Evolutionary conservation across 1,140 invertebrate genomes (phyloP).

Genomic region (Drosophila santomea): DNA sequence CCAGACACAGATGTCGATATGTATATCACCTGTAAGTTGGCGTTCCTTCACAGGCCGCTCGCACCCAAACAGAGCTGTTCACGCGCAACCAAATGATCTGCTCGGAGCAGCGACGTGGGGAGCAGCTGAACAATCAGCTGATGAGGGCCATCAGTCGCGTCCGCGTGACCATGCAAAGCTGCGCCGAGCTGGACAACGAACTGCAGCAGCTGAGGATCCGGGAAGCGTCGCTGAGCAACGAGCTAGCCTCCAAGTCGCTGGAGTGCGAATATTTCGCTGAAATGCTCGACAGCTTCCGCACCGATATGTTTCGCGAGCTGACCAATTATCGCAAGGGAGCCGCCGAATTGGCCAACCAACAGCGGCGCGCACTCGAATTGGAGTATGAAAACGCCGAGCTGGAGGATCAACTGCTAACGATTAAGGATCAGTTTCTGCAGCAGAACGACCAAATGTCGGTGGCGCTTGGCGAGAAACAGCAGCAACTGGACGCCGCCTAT

Average conservation of each 20-base stretch:
- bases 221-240: neutral
- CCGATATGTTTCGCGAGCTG: slow-evolving; percentile 4
- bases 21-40: neutral
- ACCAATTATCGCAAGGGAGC: neutral
- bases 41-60: neutral
- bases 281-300: neutral
- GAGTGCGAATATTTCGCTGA: neutral
- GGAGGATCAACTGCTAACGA: slow-evolving; percentile 1
- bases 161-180: neutral
- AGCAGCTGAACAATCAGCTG: neutral
- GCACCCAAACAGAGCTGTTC: slow-evolving; percentile 1
- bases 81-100: slow-evolving; percentile 3
- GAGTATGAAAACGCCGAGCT: neutral
- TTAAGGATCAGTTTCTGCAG: neutral
- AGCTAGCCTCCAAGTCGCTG: neutral
- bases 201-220: neutral
- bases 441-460: slow-evolving; percentile 7
- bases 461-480: slow-evolving; percentile 2
- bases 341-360: neutral
- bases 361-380: neutral
- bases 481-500: slow-evolving; percentile 1
- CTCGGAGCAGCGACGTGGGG: neutral
- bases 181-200: neutral
- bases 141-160: neutral
- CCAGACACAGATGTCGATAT: too few relatives aligned